A percentile compares a stretch with the other conserved stretches of the same genome.
These are phyloP conservation scores for Pseudorectes ferrugineus DNA, from an alignment of 2,113 vertebrate genomes.

Conservation along the genomic window DNA sequence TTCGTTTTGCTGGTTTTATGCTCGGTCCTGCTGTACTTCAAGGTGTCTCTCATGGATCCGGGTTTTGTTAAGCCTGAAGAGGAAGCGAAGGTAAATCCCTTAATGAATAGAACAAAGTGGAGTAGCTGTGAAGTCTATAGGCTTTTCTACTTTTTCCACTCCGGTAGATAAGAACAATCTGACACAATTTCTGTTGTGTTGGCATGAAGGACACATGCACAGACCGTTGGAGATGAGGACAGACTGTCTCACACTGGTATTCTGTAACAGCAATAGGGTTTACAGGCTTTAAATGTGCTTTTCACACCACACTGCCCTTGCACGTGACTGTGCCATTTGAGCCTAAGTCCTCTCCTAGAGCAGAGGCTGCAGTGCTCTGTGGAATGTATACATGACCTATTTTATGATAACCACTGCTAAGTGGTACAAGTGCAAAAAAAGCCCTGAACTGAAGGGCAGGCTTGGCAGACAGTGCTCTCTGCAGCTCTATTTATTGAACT, in stretches of 20 bases:
- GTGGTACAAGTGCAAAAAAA: not conserved
- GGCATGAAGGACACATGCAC: not conserved
- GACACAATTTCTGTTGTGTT: not conserved
- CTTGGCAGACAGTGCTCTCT: not conserved
- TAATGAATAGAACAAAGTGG: not conserved
- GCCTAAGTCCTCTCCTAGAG: not conserved
- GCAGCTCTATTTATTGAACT: not conserved
- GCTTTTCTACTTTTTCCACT: not conserved
- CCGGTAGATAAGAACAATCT: not conserved
- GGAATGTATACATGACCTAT: not conserved
- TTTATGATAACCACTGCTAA: not conserved
- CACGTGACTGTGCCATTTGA: not conserved
- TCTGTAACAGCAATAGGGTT: not conserved
- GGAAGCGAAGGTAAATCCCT: not conserved
- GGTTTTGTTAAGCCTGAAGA: conserved; percentile 83
- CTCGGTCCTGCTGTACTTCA: conserved; percentile 87
- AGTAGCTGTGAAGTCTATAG: not conserved
- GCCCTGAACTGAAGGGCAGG: fast-evolving
- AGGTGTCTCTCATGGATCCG: conserved; percentile 94
- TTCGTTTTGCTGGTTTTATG: conserved; percentile 82
- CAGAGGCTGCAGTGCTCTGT: not conserved
- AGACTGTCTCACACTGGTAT: not conserved
- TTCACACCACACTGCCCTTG: fast-evolving
- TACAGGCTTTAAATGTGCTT: not conserved
- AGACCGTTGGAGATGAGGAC: fast-evolving